Percentiles rank a stretch among this genome's conserved stretches.
Evolutionary conservation across 2,888 invertebrate genomes (phyloP).

Genomic region (Physocephala rufipes): DNA sequence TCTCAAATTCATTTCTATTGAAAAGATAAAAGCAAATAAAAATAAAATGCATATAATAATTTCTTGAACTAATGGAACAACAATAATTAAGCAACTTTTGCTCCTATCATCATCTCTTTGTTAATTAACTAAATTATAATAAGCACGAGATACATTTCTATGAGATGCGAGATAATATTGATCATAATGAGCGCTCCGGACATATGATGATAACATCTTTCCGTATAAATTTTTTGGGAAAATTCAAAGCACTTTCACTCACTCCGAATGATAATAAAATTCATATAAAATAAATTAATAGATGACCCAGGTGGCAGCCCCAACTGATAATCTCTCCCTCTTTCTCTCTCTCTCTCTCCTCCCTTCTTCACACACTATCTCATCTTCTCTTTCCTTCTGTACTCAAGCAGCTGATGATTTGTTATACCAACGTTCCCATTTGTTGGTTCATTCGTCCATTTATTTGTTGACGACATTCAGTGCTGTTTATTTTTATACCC

Average conservation of each 20-base stretch:
- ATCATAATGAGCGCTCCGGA: no score
- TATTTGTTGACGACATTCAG: slow-evolving; percentile 1
- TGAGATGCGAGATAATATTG: no score
- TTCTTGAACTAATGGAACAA: no score
- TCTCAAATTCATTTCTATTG: no score
- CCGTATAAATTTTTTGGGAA: not conserved
- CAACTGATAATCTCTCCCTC: not conserved
- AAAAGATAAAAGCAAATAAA: no score
- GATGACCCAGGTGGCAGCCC: not conserved
- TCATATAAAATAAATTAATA: slow-evolving; percentile 18
- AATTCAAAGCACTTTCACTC: slow-evolving; percentile 23
- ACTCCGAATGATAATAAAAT: slow-evolving; percentile 16
- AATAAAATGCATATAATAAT: no score
- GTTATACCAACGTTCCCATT: not conserved
- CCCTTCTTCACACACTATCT: not conserved
- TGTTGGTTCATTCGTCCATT: slow-evolving; percentile 18
- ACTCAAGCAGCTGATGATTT: no score
- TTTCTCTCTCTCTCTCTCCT: not conserved
- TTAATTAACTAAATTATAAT: no score
- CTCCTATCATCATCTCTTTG: no score
- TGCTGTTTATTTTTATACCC: no score
- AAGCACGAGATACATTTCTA: no score
- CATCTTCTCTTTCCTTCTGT: not conserved
- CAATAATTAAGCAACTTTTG: no score
- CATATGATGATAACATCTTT: not conserved